Base-by-base conservation (phyloP, 2,797 vertebrate species). In the Arrhamphus sclerolepis region DNA sequence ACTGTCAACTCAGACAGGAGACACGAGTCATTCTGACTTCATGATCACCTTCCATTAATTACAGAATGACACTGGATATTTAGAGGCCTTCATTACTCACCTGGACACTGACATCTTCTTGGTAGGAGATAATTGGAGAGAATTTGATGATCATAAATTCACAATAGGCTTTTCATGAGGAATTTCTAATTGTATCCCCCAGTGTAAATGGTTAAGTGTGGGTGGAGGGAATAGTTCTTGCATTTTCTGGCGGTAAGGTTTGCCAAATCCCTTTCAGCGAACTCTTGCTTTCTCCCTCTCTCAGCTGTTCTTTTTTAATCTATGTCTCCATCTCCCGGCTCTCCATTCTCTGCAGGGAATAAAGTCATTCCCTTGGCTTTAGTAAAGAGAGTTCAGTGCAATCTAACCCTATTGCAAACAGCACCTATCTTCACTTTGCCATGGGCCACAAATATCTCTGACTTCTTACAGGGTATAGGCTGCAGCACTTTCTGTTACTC, bases 101-200 rank as follows among this genome's bases (percentile, higher is more conserved):
- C 78, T 79, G 59, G 46, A 55, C 64, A 44, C 38, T 53, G 70
- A 78, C 74, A 77, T 57, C 61, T 68, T 70, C 68, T 77, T 81
- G 80, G 70, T 78, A 6, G 34, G 34, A 62, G 64, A 72, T 85
- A 77, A 88, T 74, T 83, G 66, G 59, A 82, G 62, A 42, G 72
- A 78, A 84, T 84, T 64, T 78, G 60, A 63, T 73, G 74, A 80
- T 83, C 81, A 81, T 74, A 81, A 82, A 83, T 78, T 83, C 70
- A 66, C 77, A 72, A 59, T 70, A 24, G 59, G 47, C 62, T 78
- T 56, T 55, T 75, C 62, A 67, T 70, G 75, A 60, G 60, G 61
- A 68, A 72, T 83, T 67, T 72, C 64, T 72, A 73, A 82, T 86
- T 77, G 76, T 69, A 74, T 72, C 55, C 48, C 18, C 46, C 46